phyloP scores from a whole-genome alignment of 2,888 invertebrate species.

The Meiosimyza decipiens region DNA sequence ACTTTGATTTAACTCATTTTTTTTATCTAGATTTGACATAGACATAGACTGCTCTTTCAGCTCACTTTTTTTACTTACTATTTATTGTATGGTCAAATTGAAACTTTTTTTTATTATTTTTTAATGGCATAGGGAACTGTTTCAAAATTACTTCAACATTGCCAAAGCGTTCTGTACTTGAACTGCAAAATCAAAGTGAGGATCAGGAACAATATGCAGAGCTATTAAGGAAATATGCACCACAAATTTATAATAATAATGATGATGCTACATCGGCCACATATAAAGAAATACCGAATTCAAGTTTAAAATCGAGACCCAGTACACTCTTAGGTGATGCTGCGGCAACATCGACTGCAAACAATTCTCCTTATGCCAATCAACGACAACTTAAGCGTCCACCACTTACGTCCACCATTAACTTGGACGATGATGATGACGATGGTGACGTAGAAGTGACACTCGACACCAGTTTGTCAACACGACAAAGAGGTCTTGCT shows the following conservation, averaged over 20 bases:
- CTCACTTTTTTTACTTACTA: too few species aligned
- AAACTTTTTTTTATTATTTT: not conserved
- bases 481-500: not conserved
- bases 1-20: too few species aligned
- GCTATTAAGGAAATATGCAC: constrained; percentile 49
- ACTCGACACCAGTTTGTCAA: constrained; percentile 26
- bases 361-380: not conserved
- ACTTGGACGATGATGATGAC: constrained; percentile 44
- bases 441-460: constrained; percentile 41
- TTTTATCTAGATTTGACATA: too few species aligned
- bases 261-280: constrained; percentile 37
- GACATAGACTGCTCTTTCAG: too few species aligned
- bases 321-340: constrained; percentile 32
- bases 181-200: constrained; percentile 48
- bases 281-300: constrained; percentile 25
- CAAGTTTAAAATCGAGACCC: constrained; percentile 29
- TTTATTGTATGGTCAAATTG: too few species aligned
- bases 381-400: constrained; percentile 39
- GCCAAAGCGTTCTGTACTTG: constrained; percentile 48
- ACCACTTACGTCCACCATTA: constrained; percentile 46
- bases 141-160: constrained; percentile 40
- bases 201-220: constrained; percentile 53
- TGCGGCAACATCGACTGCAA: constrained; percentile 32
- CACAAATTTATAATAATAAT: constrained; percentile 46
- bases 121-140: constrained; percentile 41